A percentile compares a stretch with the other conserved stretches of the same genome.
Evolutionary conservation across 2,113 vertebrate genomes (phyloP).

Genomic region (Ammospiza caudacuta): DNA sequence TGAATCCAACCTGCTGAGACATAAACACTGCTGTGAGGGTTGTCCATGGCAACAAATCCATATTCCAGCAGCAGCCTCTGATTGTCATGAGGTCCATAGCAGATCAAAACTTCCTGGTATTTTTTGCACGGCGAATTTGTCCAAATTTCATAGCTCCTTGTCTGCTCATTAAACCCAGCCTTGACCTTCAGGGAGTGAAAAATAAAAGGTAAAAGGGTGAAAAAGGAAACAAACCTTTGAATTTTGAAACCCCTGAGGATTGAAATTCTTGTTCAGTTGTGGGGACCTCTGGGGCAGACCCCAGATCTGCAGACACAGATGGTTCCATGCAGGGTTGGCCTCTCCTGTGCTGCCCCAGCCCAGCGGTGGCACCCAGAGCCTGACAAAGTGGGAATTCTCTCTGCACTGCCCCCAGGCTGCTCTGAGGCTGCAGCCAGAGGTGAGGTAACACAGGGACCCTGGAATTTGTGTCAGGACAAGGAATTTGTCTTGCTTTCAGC

Average conservation of each 20-base stretch:
- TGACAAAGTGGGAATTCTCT: neutral
- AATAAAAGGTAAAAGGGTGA: neutral
- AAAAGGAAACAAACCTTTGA: neutral
- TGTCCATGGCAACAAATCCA: constrained; percentile 83
- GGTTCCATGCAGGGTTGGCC: neutral
- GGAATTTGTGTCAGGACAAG: neutral
- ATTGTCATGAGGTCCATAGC: constrained; percentile 92
- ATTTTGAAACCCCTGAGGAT: neutral
- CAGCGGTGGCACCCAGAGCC: neutral
- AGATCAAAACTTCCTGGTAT: constrained; percentile 87
- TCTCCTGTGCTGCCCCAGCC: neutral
- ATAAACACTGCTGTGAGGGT: constrained; percentile 88
- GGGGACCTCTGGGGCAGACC: neutral
- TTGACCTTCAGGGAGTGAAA: constrained; percentile 77
- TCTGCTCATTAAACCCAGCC: constrained; percentile 83
- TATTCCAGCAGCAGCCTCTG: constrained; percentile 92
- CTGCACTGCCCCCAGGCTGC: neutral
- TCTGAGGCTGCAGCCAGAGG: neutral
- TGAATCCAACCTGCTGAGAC: constrained; percentile 81
- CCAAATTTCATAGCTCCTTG: constrained; percentile 84
- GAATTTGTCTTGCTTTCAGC: neutral
- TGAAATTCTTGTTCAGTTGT: neutral
- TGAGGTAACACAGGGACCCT: neutral
- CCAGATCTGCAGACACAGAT: neutral
- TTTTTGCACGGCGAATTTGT: constrained; percentile 67